Evolutionary conservation across 2,888 invertebrate genomes (phyloP), one percentile per base, ranked within the genome.

Genomic region (Phorcus lineatus): DNA sequence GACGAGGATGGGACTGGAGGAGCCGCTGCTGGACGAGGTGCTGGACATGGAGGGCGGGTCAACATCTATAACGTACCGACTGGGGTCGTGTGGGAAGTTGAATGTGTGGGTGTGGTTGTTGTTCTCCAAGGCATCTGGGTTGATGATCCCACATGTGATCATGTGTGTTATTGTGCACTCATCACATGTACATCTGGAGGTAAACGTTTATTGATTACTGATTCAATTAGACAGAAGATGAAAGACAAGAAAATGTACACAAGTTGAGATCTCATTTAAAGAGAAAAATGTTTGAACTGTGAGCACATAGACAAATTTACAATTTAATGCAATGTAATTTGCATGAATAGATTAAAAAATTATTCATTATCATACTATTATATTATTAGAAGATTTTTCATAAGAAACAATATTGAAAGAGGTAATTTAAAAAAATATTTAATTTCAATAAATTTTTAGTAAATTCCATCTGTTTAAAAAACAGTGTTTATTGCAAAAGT

Each of bases 81-180:
- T 89, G 0, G 90, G 84, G 77, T 91, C 90, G 40, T 91, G 89
- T 19, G 88, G 84, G 78, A 91, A 91, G 79, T 86, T 86, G 67
- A 87, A 88, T 78, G 88, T 84, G 67, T 87, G 86, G 40, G 83
- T 81, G 17, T 83, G 77, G 55, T 80, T 76, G 22, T 85, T 85
- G 66, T 81, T 88, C 62, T 88, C 88, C 62, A 90, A 85, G 57
- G 90, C 90, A 52, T 92, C 92, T 17, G 91, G 92, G 79, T 90
- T 91, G 77, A 92, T 91, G 67, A 93, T 90, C 47, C 93, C 93
- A 88, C 93, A 93, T 4, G 93, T 92, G 75, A 93, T 92, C 90
- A 93, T 90, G 81, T 93, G 93, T 9, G 91, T 91, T 70, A 93
- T 91, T 47, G 91, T 91, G 86, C 93, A 93, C 84, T 93, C 93